Evolutionary conservation across 2,797 vertebrate species (phyloP).

Genomic region (Sebastes trivittatus): DNA sequence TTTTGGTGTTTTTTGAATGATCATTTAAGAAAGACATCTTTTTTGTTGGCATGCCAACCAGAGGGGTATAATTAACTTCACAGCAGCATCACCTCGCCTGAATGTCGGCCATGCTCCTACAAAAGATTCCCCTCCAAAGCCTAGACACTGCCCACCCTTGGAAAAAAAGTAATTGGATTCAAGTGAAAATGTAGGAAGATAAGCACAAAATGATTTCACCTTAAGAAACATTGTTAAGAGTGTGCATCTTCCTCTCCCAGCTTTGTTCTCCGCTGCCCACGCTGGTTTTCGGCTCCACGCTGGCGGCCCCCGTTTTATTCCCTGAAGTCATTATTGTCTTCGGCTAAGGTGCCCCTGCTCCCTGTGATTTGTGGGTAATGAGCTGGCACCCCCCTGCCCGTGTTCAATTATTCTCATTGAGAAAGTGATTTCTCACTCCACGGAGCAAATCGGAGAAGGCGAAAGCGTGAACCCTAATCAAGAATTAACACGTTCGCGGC

Average conservation of each 20-base stretch:
- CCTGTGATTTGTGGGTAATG: constrained; percentile 85
- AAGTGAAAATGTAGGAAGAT: constrained; percentile 6
- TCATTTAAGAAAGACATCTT: neutral
- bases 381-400: constrained; percentile 80
- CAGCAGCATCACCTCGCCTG: neutral
- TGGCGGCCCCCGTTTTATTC: constrained; percentile 67
- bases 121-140: neutral
- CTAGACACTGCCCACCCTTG: neutral
- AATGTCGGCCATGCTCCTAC: neutral
- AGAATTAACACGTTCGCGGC: constrained; percentile 78
- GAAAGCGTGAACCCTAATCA: constrained; percentile 81
- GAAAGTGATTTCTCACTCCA: constrained; percentile 87
- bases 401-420: constrained; percentile 87
- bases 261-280: constrained; percentile 50
- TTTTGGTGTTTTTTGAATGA: neutral
- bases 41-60: neutral
- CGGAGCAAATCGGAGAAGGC: constrained; percentile 77
- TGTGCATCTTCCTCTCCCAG: constrained; percentile 15
- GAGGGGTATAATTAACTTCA: neutral
- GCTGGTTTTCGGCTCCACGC: constrained; percentile 52
- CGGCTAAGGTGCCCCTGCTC: constrained; percentile 78
- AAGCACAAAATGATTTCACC: constrained; percentile 16
- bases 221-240: neutral
- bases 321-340: constrained; percentile 84
- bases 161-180: constrained; percentile 27